Percentiles rank a stretch among this genome's conserved stretches.
phyloP scores from a whole-genome alignment of 2,888 invertebrate genomes.

The Tinea pellionella region DNA sequence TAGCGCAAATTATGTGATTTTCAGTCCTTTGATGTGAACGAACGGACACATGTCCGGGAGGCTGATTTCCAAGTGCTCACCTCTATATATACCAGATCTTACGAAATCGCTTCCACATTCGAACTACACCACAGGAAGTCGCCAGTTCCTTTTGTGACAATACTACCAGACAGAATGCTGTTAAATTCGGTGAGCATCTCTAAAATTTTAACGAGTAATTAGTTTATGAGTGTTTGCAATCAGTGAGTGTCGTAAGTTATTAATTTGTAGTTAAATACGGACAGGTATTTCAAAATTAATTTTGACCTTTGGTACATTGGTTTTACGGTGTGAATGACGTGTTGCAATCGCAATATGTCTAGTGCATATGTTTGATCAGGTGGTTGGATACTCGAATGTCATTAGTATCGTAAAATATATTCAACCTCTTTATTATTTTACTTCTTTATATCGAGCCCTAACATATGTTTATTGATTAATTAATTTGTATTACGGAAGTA shows the following conservation, averaged over 20 bases:
- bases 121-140: slow-evolving; percentile 60
- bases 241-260: slow-evolving; percentile 12
- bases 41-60: slow-evolving; percentile 32
- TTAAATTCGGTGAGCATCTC: slow-evolving; percentile 39
- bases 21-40: slow-evolving; percentile 35
- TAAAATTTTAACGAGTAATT: slow-evolving; percentile 16
- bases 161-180: slow-evolving; percentile 37
- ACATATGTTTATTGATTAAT: no score
- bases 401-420: slow-evolving; percentile 3
- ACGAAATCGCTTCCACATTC: slow-evolving; percentile 63
- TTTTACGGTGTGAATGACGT: not conserved
- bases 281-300: not conserved
- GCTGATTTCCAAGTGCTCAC: slow-evolving; percentile 35
- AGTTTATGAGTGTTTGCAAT: slow-evolving; percentile 14
- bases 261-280: not conserved
- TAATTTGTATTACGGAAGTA: no score
- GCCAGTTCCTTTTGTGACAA: slow-evolving; percentile 37
- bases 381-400: slow-evolving; percentile 5
- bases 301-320: not conserved
- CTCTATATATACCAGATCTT: slow-evolving; percentile 60
- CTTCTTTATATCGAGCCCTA: no score
- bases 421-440: not conserved
- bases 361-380: slow-evolving; percentile 1
- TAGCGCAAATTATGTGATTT: slow-evolving; percentile 54
- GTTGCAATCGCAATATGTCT: not conserved